Conservation (phyloP, 2,888 invertebrate species). For the Opisthograptis luteolata region DNA sequence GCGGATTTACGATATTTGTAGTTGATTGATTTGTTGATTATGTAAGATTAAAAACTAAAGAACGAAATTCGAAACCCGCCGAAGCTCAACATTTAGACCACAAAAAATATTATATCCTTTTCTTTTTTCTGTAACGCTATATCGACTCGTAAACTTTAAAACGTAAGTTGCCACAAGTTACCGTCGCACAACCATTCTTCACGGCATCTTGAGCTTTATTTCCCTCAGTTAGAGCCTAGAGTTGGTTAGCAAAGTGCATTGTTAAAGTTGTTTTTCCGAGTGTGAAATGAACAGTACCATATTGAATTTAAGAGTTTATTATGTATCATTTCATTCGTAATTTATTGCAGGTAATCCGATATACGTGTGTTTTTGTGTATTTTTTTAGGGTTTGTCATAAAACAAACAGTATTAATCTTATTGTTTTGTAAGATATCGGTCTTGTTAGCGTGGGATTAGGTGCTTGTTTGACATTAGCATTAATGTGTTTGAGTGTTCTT, state of each 20-base stretch:
- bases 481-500: constrained; percentile 9
- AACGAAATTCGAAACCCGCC: neutral
- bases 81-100: constrained; percentile 33
- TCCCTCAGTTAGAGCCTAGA: neutral
- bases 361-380: constrained; percentile 31
- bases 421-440: too few species aligned
- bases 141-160: constrained; percentile 65
- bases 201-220: constrained; percentile 31
- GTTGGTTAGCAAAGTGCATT: neutral
- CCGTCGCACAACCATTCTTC: constrained; percentile 21
- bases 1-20: too few species aligned
- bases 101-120: constrained; percentile 49
- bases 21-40: too few species aligned
- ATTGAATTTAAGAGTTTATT: constrained; percentile 69
- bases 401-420: too few species aligned
- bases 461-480: constrained; percentile 12
- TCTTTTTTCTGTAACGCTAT: constrained; percentile 64
- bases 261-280: constrained; percentile 28
- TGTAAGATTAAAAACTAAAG: too few species aligned
- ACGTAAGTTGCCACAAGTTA: constrained; percentile 61
- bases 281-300: constrained; percentile 61
- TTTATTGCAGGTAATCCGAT: constrained; percentile 64
- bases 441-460: constrained; percentile 17
- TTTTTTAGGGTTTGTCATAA: too few species aligned
- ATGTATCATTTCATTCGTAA: constrained; percentile 52